Conservation (phyloP, 1,140 invertebrate genomes). For the Conus ventricosus region DNA sequence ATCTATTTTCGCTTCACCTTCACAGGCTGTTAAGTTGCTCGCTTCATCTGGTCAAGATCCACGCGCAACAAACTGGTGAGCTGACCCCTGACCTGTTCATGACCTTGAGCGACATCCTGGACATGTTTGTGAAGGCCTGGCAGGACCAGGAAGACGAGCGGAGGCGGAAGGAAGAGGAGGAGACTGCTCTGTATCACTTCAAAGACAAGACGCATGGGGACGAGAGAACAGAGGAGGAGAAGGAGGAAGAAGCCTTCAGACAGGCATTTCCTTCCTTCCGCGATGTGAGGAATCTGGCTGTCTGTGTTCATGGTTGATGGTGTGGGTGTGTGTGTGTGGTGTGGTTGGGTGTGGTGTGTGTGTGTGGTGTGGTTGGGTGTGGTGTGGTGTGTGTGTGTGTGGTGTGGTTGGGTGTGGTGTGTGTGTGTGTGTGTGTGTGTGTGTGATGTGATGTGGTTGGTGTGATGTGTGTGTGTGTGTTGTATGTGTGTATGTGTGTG, state of each 20-base stretch:
- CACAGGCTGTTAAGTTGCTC: conserved; percentile 62
- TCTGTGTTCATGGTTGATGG: too few species aligned
- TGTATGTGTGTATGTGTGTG: too few species aligned
- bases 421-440: neutral
- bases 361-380: neutral
- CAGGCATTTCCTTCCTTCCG: conserved; percentile 86
- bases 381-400: too few species aligned
- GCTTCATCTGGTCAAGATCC: conserved; percentile 53
- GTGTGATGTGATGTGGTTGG: too few species aligned
- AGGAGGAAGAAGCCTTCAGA: conserved; percentile 82
- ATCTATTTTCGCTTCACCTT: too few species aligned
- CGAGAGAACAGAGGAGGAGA: conserved; percentile 83
- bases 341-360: neutral
- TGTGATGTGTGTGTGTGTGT: too few species aligned
- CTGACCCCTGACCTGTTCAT: conserved; percentile 50
- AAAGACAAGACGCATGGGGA: conserved; percentile 76
- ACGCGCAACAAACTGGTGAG: conserved; percentile 51
- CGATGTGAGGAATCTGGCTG: conserved; percentile 70
- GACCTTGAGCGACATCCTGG: conserved; percentile 57
- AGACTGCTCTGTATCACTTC: conserved; percentile 88
- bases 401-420: neutral
- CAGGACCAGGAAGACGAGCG: conserved; percentile 83
- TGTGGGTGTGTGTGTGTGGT: neutral
- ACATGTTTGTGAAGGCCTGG: conserved; percentile 81
- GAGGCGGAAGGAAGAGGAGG: conserved; percentile 82